A percentile compares a stretch with the other conserved stretches of the same genome.
phyloP scores from a whole-genome alignment of 2,888 invertebrate species.

The Diplazon laetatorius region DNA sequence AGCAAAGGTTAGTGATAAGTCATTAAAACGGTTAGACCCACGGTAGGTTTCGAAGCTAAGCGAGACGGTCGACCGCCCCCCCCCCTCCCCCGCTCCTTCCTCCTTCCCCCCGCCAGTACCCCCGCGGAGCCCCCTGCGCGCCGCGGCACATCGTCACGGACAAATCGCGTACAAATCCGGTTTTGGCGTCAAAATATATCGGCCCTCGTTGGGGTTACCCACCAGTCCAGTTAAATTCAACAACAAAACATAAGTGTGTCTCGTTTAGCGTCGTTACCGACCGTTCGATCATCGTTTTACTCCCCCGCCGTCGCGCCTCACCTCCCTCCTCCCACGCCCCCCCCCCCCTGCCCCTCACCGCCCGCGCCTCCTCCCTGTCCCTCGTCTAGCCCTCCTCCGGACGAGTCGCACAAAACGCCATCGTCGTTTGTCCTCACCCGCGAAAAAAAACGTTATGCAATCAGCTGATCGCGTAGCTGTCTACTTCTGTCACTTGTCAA shows the following conservation, averaged over 20 bases:
- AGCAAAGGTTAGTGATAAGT: constrained; percentile 80
- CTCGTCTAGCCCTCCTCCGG: not conserved
- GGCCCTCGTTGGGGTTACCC: not conserved
- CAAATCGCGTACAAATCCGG: constrained; percentile 51
- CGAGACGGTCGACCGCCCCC: constrained; percentile 29
- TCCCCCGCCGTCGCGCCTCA: too few relatives aligned
- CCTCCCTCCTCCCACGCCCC: too few relatives aligned
- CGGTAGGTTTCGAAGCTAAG: constrained; percentile 52
- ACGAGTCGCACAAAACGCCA: not conserved
- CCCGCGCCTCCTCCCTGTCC: too few relatives aligned
- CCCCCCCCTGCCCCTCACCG: too few relatives aligned
- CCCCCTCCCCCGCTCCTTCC: too few relatives aligned
- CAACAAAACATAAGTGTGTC: too few relatives aligned
- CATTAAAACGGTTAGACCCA: not conserved
- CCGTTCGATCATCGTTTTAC: too few relatives aligned
- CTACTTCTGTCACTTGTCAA: constrained; percentile 81
- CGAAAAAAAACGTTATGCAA: constrained; percentile 81
- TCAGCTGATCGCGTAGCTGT: constrained; percentile 81
- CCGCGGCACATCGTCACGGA: constrained; percentile 55
- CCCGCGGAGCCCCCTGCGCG: too few relatives aligned
- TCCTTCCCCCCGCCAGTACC: too few relatives aligned
- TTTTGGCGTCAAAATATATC: constrained; percentile 57
- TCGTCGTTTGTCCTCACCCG: constrained; percentile 63
- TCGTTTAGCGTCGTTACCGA: too few relatives aligned
- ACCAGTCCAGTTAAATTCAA: too few relatives aligned